These are phyloP conservation scores for Platyscapa corneri DNA, from an alignment of 1,140 invertebrate species.

Conservation along the genomic window DNA sequence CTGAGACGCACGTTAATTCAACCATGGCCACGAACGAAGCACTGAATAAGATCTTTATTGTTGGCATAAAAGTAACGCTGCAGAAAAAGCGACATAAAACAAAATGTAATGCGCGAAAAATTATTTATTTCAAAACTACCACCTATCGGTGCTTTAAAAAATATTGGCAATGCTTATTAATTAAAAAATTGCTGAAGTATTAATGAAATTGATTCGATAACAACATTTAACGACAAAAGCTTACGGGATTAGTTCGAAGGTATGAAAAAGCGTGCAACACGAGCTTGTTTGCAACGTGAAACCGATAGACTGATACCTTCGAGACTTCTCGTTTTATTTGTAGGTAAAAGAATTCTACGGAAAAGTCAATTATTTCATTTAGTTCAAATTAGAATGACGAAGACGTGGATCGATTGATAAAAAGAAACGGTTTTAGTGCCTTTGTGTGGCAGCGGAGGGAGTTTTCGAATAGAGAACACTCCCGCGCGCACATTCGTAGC, in stretches of 20 bases:
- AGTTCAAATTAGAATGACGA: neutral
- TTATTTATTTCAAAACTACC: too few species aligned
- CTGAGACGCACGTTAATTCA: neutral
- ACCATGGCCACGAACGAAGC: neutral
- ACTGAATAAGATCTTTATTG: too few species aligned
- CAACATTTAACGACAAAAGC: neutral
- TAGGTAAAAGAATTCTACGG: neutral
- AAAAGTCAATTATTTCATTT: neutral
- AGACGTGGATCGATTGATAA: neutral
- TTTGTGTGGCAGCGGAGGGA: neutral
- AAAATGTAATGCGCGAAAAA: too few species aligned
- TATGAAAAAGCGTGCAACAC: neutral
- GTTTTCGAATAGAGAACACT: neutral
- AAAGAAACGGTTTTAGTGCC: neutral
- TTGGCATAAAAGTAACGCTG: too few species aligned
- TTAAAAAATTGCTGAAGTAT: too few species aligned
- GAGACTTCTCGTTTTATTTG: neutral
- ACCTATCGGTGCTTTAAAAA: neutral
- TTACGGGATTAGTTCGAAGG: neutral
- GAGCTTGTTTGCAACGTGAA: neutral
- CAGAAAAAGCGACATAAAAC: too few species aligned
- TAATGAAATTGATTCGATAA: neutral
- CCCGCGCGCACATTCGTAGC: neutral
- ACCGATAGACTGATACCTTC: neutral
- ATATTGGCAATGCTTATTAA: neutral